Conservation (phyloP, 2,888 invertebrate species). For the Phyllotreta cruciferae region DNA sequence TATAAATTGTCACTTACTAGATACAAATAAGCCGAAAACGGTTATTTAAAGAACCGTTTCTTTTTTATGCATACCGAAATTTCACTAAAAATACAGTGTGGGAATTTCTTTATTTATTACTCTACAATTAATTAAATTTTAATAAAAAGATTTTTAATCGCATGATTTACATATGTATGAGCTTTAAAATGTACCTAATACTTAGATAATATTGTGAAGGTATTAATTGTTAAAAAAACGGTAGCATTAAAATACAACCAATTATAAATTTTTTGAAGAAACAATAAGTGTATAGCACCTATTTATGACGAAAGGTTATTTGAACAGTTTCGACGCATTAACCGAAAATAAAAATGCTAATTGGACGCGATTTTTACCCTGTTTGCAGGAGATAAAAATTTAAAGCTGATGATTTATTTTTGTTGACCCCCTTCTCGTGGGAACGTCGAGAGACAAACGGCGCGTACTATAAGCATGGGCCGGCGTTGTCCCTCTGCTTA, state of each 20-base stretch:
- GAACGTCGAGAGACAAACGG: constrained; percentile 46
- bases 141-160: too few relatives aligned
- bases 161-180: too few relatives aligned
- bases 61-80: background rate
- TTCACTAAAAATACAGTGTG: too few relatives aligned
- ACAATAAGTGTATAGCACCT: too few relatives aligned
- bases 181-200: too few relatives aligned
- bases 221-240: too few relatives aligned
- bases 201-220: too few relatives aligned
- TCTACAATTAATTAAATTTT: too few relatives aligned
- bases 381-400: constrained; percentile 52
- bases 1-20: constrained; percentile 54
- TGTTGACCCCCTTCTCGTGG: constrained; percentile 41
- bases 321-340: constrained; percentile 42
- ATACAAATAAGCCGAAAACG: constrained; percentile 53
- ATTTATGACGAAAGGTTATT: constrained; percentile 33
- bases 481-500: constrained; percentile 54
- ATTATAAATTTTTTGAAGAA: too few relatives aligned
- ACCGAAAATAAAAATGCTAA: constrained; percentile 48
- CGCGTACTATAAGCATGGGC: constrained; percentile 40
- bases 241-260: too few relatives aligned
- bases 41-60: constrained; percentile 48
- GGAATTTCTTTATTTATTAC: too few relatives aligned
- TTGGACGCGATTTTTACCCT: constrained; percentile 49
- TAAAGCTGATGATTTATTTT: constrained; percentile 51